Percentiles rank a stretch among this genome's conserved stretches.
phyloP scores from a whole-genome alignment of 1,140 invertebrate genomes.

The Galendromus occidentalis region DNA sequence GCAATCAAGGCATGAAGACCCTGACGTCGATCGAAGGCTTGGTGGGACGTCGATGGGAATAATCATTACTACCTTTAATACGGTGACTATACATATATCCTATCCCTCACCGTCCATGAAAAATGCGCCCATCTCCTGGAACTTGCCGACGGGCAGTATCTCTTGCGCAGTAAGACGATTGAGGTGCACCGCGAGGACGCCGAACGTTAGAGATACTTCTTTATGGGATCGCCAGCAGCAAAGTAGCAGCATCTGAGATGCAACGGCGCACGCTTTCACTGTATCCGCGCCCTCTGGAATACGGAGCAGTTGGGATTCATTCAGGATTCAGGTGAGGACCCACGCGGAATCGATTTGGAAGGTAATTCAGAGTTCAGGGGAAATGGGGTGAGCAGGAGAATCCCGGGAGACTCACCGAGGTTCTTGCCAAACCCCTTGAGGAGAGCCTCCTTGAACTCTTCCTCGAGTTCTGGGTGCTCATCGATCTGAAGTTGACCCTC shows the following conservation, averaged over 20 bases:
- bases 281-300: constrained; percentile 13
- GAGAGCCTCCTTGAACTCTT: background rate
- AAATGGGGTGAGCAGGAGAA: background rate
- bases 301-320: too few species aligned
- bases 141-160: constrained; percentile 25
- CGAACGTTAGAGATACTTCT: constrained; percentile 43
- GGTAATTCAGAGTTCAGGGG: too few species aligned
- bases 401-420: background rate
- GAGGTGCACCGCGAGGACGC: constrained; percentile 23
- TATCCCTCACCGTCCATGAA: constrained; percentile 34
- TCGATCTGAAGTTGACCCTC: background rate
- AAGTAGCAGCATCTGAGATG: constrained; percentile 61
- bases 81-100: constrained; percentile 39
- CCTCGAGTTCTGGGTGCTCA: background rate
- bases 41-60: background rate
- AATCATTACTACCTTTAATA: background rate
- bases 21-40: too few species aligned
- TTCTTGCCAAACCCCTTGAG: background rate
- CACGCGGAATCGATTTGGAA: too few species aligned
- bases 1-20: too few species aligned
- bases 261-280: constrained; percentile 29
- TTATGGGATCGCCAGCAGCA: constrained; percentile 70
- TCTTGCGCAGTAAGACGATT: background rate
- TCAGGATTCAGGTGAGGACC: too few species aligned
- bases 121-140: constrained; percentile 44